Base-by-base conservation (phyloP, 2,888 invertebrate species). In the Incurvaria masculella region DNA sequence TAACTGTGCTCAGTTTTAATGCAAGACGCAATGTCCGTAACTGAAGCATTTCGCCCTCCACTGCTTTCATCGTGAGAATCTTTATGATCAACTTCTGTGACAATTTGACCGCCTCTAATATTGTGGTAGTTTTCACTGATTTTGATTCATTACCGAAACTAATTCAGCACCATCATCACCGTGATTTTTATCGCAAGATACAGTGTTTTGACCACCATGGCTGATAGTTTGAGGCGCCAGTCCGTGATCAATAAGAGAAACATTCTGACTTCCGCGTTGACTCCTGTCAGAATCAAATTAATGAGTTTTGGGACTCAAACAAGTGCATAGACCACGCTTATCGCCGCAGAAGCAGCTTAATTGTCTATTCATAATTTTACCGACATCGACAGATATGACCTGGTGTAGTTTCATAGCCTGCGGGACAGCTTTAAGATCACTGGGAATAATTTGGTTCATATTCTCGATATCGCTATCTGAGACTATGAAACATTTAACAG, bases 331-430 rank as follows among this genome's bases (percentile, higher is more conserved):
- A 33, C 51, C 47, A 27, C 43, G 44, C 45, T 45, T 40, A 44
- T 49, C 45, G 42, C 45, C 46, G 45, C 49, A 51, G 47, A 51
- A 51, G 45, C 51, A 49, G 23, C 51, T 50, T 44, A 51, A 27
- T 48, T 47, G 42, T 39, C 47, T 41, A 48, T 52, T 33, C 23
- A 27, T 46, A 43, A 52, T 50, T 42, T 17, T 23, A 50, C 45
- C 21, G 38, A 21, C 45, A 27, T 46, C 40, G 33, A 23, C 43
- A 26, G 46, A 47, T 27, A 52, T 47, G 26, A 52, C 44, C 45
- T 49, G 50, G 44, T 51, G 49, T n/a, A 51, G 33, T 46, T 52
- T 49, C 21, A 46, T 50, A 17, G 46, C 41, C 10, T 14, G n/a
- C 47, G 49, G 33, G 45, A 50, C 43, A 47, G 45, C 42, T 14